Evolutionary conservation across 2,113 vertebrate species (phyloP).

Genomic region (Ranitomeya variabilis): DNA sequence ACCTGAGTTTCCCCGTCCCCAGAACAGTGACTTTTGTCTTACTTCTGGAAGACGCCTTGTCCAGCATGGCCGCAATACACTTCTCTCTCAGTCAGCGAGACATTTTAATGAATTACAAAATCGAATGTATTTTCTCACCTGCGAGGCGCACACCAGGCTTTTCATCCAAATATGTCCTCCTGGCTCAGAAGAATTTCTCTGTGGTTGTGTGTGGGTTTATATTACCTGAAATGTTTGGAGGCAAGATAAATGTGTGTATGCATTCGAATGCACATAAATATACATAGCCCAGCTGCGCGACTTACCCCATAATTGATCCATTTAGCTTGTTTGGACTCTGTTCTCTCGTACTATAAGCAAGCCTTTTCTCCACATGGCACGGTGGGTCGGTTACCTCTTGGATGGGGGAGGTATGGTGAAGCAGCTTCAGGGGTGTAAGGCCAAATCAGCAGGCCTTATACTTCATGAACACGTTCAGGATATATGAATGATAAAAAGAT

Average conservation of each 20-base stretch:
- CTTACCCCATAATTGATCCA: constrained; percentile 49
- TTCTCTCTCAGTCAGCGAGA: background rate
- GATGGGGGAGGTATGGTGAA: background rate
- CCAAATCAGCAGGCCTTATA: background rate
- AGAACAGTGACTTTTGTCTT: constrained; percentile 21
- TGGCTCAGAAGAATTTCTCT: constrained; percentile 11
- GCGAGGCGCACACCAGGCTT: background rate
- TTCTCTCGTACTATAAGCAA: constrained; percentile 33
- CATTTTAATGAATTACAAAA: constrained; percentile 24
- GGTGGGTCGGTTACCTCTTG: background rate
- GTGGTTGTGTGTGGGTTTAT: constrained; percentile 34
- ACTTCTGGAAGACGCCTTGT: background rate
- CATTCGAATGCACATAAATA: constrained; percentile 51
- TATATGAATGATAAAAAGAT: background rate
- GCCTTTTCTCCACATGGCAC: constrained; percentile 42
- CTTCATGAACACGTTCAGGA: background rate
- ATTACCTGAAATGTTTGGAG: constrained; percentile 52
- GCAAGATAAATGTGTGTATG: constrained; percentile 55
- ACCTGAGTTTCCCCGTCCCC: background rate
- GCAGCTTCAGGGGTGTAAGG: background rate
- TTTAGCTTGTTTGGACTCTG: constrained; percentile 50
- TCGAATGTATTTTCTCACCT: constrained; percentile 16
- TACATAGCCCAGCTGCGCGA: constrained; percentile 45
- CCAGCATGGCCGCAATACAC: background rate
- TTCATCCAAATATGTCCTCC: constrained; percentile 18